phyloP scores from a whole-genome alignment of 53 echinoderm and acorn worm species.

The Apostichopus leukothele region DNA sequence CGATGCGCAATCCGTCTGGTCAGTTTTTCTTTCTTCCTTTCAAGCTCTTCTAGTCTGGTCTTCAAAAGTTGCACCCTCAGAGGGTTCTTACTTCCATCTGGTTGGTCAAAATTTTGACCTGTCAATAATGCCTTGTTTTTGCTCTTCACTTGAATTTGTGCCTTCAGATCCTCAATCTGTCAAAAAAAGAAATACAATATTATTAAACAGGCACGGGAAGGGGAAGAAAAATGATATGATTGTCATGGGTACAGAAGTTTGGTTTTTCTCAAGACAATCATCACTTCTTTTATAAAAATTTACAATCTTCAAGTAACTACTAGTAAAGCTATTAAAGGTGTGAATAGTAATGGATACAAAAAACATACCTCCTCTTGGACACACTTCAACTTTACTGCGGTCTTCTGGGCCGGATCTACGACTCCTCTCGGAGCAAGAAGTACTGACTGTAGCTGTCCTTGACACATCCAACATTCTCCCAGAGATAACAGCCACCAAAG shows the following conservation, averaged over 20 bases:
- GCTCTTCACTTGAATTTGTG: constrained; percentile 70
- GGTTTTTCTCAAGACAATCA: too few relatives aligned
- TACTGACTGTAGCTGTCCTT: constrained; percentile 63
- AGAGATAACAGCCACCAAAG: constrained; percentile 33
- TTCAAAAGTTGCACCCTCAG: constrained; percentile 56
- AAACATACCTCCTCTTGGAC: constrained; percentile 70
- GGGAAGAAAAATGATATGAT: too few relatives aligned
- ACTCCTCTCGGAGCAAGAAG: constrained; percentile 82
- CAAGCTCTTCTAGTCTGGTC: constrained; percentile 57
- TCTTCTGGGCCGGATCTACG: constrained; percentile 92
- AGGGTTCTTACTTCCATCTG: constrained; percentile 39
- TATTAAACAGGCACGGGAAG: too few relatives aligned
- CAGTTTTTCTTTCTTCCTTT: constrained; percentile 76
- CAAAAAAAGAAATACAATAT: background rate
- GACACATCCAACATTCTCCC: constrained; percentile 73
- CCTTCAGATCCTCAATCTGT: constrained; percentile 62
- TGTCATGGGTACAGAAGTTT: too few relatives aligned
- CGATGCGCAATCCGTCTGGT: constrained; percentile 76
- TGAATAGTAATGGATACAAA: too few relatives aligned
- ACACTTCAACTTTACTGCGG: constrained; percentile 68
- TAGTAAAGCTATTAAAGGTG: too few relatives aligned
- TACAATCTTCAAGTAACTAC: too few relatives aligned
- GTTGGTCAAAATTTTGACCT: constrained; percentile 45
- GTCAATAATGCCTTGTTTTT: constrained; percentile 64
- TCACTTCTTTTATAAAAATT: too few relatives aligned